These are phyloP conservation scores for Danaus chrysippus DNA, from an alignment of 2,888 invertebrate genomes.

Conservation along the genomic window DNA sequence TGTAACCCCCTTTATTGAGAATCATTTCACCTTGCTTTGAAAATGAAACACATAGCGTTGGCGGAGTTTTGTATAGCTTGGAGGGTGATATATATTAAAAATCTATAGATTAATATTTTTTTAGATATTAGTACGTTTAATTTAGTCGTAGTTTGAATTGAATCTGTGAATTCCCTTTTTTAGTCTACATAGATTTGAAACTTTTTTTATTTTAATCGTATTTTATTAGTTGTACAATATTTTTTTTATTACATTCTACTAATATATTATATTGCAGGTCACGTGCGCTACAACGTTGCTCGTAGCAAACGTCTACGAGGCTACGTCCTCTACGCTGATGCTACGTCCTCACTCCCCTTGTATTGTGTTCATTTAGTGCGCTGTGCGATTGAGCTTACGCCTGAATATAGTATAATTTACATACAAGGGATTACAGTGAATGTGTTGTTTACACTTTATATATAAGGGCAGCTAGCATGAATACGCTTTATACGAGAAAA, in stretches of 20 bases:
- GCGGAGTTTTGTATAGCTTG: constrained; percentile 6
- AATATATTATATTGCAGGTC: constrained; percentile 35
- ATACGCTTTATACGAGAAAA: neutral
- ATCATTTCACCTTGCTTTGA: constrained; percentile 17
- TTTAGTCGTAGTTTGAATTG: neutral
- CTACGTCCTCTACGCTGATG: constrained; percentile 23
- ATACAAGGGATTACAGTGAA: constrained; percentile 1
- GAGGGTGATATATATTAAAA: neutral
- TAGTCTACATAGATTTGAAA: too few relatives aligned
- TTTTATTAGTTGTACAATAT: too few relatives aligned
- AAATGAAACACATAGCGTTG: constrained; percentile 9
- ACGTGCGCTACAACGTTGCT: constrained; percentile 65
- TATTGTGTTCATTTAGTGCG: constrained; percentile 1
- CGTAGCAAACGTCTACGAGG: constrained; percentile 58
- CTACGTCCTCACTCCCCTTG: constrained; percentile 40
- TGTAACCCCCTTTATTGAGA: constrained; percentile 17
- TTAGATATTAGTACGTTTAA: constrained; percentile 1
- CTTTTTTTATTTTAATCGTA: too few relatives aligned
- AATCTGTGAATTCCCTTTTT: too few relatives aligned
- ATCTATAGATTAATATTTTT: neutral
- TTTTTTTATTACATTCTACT: too few relatives aligned
- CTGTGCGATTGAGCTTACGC: constrained; percentile 2
- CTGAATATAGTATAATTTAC: neutral
- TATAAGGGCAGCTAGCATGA: neutral
- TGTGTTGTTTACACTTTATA: neutral